These are phyloP conservation scores for Tetanocera ferruginea DNA, from an alignment of 2,888 invertebrate species.

Conservation along the genomic window DNA sequence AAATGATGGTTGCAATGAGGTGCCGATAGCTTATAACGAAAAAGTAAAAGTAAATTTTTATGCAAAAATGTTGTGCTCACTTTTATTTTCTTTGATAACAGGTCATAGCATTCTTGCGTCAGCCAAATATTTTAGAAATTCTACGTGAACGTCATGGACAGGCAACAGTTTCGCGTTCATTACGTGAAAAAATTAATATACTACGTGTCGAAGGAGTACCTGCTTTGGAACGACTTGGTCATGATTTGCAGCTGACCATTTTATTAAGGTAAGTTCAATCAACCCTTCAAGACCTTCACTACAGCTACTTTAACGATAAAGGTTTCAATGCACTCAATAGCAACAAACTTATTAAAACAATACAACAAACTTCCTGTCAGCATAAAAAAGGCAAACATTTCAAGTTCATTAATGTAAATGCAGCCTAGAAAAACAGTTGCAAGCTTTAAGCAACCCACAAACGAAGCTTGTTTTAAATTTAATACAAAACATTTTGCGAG, in stretches of 20 bases:
- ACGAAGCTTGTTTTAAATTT: neutral
- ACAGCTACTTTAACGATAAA: neutral
- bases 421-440: neutral
- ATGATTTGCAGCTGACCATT: slow-evolving; percentile 94
- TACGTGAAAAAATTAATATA: slow-evolving; percentile 89
- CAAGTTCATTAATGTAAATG: slow-evolving; percentile 14
- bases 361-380: slow-evolving; percentile 5
- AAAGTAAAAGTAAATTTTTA: slow-evolving; percentile 71
- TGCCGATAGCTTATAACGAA: slow-evolving; percentile 94
- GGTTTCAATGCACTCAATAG: neutral
- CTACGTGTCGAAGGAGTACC: slow-evolving; percentile 90
- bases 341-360: neutral
- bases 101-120: slow-evolving; percentile 95
- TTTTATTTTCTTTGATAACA: slow-evolving; percentile 56
- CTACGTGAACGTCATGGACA: slow-evolving; percentile 85
- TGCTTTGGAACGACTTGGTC: slow-evolving; percentile 87
- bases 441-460: neutral
- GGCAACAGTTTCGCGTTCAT: slow-evolving; percentile 78
- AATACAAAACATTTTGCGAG: neutral
- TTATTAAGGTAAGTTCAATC: slow-evolving; percentile 82
- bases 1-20: slow-evolving; percentile 70
- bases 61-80: neutral
- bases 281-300: neutral
- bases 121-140: slow-evolving; percentile 94
- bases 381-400: neutral